Conservation (phyloP, 2,797 vertebrate genomes). For the Clarias laeviceps region DNA sequence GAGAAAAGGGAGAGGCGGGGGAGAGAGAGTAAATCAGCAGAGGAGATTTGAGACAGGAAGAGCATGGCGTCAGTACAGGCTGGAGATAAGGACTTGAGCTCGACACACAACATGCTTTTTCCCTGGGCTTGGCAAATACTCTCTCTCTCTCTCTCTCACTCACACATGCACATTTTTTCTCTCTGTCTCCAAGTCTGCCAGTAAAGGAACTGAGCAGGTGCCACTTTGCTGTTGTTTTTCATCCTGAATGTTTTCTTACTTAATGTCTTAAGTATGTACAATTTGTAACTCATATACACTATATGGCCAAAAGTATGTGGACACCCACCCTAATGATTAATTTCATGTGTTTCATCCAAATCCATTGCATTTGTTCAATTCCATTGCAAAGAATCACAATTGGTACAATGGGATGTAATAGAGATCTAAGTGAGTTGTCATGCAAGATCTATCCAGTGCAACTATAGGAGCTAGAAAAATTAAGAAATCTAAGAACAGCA, state of each 20-base stretch:
- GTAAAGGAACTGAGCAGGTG: constrained; percentile 51
- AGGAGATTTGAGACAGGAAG: constrained; percentile 86
- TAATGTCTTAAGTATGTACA: background rate
- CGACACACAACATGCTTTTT: constrained; percentile 71
- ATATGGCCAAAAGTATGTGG: background rate
- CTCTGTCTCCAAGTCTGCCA: constrained; percentile 1
- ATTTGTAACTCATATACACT: background rate
- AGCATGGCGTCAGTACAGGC: constrained; percentile 78
- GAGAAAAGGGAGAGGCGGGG: constrained; percentile 49
- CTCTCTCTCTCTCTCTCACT: constrained; percentile 21
- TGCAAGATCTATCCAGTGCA: background rate
- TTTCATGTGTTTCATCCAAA: background rate
- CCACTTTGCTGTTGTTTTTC: constrained; percentile 43
- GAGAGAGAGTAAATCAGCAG: constrained; percentile 66
- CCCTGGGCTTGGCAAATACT: constrained; percentile 37
- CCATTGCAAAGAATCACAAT: no score
- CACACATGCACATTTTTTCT: constrained; percentile 27
- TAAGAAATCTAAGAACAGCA: background rate
- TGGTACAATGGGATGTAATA: background rate
- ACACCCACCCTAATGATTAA: background rate
- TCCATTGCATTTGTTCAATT: no score
- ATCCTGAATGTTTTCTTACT: constrained; percentile 14
- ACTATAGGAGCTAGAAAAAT: background rate
- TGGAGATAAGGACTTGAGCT: constrained; percentile 76
- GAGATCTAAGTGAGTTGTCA: background rate